Conservation (phyloP, 2,113 vertebrate genomes). For the Phrynosoma blainvillii region DNA sequence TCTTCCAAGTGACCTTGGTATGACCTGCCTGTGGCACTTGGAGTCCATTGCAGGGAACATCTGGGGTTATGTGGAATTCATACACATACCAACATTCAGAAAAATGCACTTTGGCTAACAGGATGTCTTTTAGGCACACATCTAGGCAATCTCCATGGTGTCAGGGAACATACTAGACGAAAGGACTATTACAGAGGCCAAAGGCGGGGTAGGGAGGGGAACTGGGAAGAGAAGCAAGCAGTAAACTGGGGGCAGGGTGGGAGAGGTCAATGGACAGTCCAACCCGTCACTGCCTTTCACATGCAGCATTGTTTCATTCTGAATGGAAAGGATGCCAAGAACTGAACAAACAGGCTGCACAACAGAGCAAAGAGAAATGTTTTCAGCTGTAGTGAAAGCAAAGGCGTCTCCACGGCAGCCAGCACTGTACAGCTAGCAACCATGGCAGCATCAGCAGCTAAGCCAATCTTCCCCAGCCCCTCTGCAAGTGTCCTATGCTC, state of each 20-base stretch:
- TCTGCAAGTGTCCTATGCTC: not conserved
- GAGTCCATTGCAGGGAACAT: no score
- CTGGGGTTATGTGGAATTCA: no score
- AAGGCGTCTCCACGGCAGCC: slow-evolving; percentile 33
- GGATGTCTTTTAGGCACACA: not conserved
- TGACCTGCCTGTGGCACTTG: no score
- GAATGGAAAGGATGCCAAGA: slow-evolving; percentile 25
- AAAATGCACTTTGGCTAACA: no score
- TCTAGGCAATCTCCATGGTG: slow-evolving; percentile 14
- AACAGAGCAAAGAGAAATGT: slow-evolving; percentile 18
- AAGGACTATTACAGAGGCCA: not conserved
- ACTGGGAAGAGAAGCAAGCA: not conserved
- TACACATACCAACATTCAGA: no score
- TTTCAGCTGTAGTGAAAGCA: slow-evolving; percentile 36
- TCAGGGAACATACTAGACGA: not conserved
- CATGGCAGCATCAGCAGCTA: not conserved
- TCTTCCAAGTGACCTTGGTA: no score
- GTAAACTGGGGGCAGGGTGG: not conserved
- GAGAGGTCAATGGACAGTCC: slow-evolving; percentile 20
- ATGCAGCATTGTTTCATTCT: slow-evolving; percentile 20
- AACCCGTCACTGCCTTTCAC: slow-evolving; percentile 32
- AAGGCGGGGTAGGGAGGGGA: not conserved
- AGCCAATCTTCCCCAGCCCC: not conserved
- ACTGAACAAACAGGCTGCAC: slow-evolving; percentile 36
- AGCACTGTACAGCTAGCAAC: slow-evolving; percentile 26